Evolutionary conservation across 2,888 invertebrate genomes (phyloP), one percentile per base, ranked within the genome.

Genomic region (Pristionchus mayeri): DNA sequence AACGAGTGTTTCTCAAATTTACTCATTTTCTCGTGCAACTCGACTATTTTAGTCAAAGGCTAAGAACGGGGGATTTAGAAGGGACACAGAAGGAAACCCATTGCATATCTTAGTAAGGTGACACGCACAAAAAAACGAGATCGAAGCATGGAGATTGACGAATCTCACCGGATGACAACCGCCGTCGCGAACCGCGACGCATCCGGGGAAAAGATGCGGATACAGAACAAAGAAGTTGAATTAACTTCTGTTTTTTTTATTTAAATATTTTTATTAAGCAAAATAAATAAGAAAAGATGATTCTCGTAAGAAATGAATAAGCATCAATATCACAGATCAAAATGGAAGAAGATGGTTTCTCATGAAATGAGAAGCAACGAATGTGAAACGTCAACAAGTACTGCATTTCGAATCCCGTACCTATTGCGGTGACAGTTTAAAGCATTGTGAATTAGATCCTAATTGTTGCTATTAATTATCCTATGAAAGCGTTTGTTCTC

Each of bases 301-400:
- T n/a, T n/a, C n/a, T n/a, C n/a, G n/a, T n/a, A 54, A 24, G 40
- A 7, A 71, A 2, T 40, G 24, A 71, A 44, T 40, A 24, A 71
- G n/a, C 71, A 44, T 71, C 2, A 44, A 71, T n/a, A 71, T 40
- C 71, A 63, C 63, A 63, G 34, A 71, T 44, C 18, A 44, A 71
- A 44, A 71, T 21, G n/a, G 21, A 9, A 40, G 40, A 44, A n/a
- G 3, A 71, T 3, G 3, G 40, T 71, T 63, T 63, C 63, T 34
- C 63, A 40, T n/a, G 71, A 40, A 44, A n/a, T 71, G 71, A 71
- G 71, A 71, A 71, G 9, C 1, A 44, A 71, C 30, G n/a, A 44
- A 71, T 71, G 71, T 71, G 24, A 71, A 71, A 44, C 30, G 71
- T 71, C 37, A 16, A 71, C 71, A 71, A 40, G 71, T 71, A 71